Conservation (phyloP, 2,888 invertebrate genomes). For the Cecidostiba fungosa region DNA sequence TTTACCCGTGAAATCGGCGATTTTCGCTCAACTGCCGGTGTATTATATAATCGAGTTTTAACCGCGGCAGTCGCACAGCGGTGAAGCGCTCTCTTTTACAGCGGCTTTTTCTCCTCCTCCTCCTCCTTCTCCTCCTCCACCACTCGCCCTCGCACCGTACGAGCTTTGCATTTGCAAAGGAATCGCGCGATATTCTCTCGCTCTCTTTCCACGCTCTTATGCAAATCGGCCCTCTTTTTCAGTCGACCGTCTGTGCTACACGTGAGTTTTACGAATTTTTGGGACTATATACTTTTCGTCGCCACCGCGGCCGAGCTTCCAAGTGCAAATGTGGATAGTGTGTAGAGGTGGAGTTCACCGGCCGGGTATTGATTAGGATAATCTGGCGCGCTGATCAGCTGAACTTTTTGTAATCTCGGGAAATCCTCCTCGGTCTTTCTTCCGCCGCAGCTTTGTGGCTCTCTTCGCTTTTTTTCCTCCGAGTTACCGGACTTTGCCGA, state of each 20-base stretch:
- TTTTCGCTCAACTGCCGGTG: conserved; percentile 24
- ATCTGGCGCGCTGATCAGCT: conserved; percentile 54
- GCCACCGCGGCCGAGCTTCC: neutral
- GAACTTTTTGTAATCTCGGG: conserved; percentile 57
- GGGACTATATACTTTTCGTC: conserved; percentile 39
- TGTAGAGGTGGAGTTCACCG: neutral
- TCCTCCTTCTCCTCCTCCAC: neutral
- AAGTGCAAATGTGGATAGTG: conserved; percentile 47
- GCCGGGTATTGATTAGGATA: conserved; percentile 60
- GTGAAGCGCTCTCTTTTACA: conserved; percentile 11
- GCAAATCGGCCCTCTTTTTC: conserved; percentile 56
- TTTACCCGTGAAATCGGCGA: conserved; percentile 63
- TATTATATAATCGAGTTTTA: conserved; percentile 50
- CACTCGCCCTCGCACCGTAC: neutral
- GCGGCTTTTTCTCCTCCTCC: conserved; percentile 9
- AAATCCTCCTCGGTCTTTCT: neutral
- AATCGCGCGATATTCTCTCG: conserved; percentile 45
- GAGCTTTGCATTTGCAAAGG: conserved; percentile 56
- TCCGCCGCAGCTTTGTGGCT: neutral
- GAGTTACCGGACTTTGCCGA: conserved; percentile 26
- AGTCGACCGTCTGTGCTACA: conserved; percentile 11
- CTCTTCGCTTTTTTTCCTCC: conserved; percentile 18
- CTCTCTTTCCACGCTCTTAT: conserved; percentile 37
- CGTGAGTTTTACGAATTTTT: conserved; percentile 59
- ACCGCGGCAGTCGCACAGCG: neutral